Conservation (phyloP, 2,888 invertebrate genomes). For the Nysson spinosus region DNA sequence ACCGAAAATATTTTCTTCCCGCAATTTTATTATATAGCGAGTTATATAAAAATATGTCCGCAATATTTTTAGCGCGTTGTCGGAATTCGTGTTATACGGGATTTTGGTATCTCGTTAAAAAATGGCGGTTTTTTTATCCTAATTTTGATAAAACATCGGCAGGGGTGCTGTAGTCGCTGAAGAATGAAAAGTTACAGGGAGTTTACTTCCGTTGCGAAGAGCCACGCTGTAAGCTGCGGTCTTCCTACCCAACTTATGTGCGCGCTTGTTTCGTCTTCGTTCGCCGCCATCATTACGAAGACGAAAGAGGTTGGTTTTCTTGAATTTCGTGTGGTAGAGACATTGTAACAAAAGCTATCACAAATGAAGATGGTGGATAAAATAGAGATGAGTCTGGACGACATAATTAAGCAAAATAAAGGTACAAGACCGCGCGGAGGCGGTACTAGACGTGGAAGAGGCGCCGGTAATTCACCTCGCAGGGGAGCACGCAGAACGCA, state of each 20-base stretch:
- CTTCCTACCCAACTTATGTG: slow-evolving; percentile 47
- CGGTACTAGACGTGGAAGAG: slow-evolving; percentile 79
- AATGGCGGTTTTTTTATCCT: neutral
- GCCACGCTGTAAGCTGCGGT: slow-evolving; percentile 10
- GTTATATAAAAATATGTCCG: no score
- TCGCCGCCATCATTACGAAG: slow-evolving; percentile 54
- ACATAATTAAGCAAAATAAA: slow-evolving; percentile 94
- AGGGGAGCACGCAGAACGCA: slow-evolving; percentile 77
- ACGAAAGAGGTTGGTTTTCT: slow-evolving; percentile 56
- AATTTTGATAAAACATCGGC: neutral
- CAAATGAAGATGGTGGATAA: slow-evolving; percentile 90
- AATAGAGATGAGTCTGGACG: slow-evolving; percentile 98
- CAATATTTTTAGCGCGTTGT: no score
- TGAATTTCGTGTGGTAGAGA: slow-evolving; percentile 31
- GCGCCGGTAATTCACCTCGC: slow-evolving; percentile 78
- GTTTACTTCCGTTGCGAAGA: neutral
- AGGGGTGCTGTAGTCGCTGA: neutral
- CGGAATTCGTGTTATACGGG: no score
- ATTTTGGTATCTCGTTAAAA: neutral
- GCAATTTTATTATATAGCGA: no score
- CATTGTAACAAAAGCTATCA: slow-evolving; percentile 30
- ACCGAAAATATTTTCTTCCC: no score
- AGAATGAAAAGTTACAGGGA: neutral
- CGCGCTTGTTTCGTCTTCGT: slow-evolving; percentile 57
- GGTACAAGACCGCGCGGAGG: slow-evolving; percentile 82